Base-by-base conservation (phyloP, 2,888 invertebrate genomes). In the Seladonia tumulorum region DNA sequence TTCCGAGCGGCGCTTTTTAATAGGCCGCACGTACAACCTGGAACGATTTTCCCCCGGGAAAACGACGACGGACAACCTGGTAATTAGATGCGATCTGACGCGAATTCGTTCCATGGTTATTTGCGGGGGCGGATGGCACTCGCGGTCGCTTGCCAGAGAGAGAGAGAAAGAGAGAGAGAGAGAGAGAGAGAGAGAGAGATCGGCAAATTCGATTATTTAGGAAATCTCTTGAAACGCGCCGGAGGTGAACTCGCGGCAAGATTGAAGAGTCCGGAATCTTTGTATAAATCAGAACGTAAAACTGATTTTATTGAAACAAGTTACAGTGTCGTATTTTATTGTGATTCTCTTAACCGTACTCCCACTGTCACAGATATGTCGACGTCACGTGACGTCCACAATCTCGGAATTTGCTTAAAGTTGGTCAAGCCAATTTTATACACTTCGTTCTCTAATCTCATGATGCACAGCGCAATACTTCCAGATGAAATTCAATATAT, bases 61-160 rank as follows among this genome's bases (percentile, higher is more conserved):
- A 76, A 81, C 83, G 88, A 85, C 88, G 87, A 85, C 84, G 90
- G 45, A 90, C 86, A 74, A 84, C 47, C 79, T 71, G 80, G 89
- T 88, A 90, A 90, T 90, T 90, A 90, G 90, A 79, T 84, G 79
- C 85, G 85, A 82, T 87, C 68, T 76, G 85, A 82, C 82, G 85
- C 83, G 86, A 86, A 39, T 39, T 68, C 68, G 39, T 68, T 68
- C 68, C 39, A 35, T 22, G 39, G 35, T 68, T 68, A 68, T 68
- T 68, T 39, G 68, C 22, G 22, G 18, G 68, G 68, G 22, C 35
- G 39, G 12, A 53, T 53, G 53, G 53, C 53, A 1, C 22, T 53
- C 53, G 22, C 53, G 22, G 22, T 53, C 53, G 53, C 22, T 53
- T 53, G 22, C 22, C 22, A 53, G 8, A 53, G 22, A 53, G 8